phyloP scores from a whole-genome alignment of 2,888 invertebrate genomes.

The Aphrophora alni region DNA sequence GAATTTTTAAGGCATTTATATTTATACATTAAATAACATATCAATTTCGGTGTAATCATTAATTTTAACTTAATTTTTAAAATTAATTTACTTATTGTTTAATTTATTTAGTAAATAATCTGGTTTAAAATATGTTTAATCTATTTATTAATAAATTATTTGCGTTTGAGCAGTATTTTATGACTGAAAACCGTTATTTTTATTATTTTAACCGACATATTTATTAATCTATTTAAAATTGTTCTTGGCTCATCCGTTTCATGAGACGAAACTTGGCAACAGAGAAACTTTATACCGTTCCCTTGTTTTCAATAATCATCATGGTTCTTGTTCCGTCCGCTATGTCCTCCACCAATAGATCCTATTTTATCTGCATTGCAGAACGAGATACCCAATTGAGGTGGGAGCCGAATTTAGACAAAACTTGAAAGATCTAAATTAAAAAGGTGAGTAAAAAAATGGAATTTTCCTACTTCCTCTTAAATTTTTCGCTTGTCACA shows the following conservation, averaged over 20 bases:
- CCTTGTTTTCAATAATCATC: slow-evolving; percentile 40
- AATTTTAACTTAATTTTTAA: too few relatives aligned
- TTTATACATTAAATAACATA: too few relatives aligned
- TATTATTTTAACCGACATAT: too few relatives aligned
- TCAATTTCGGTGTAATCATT: too few relatives aligned
- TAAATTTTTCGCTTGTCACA: slow-evolving; percentile 14
- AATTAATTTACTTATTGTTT: too few relatives aligned
- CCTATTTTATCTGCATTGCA: slow-evolving; percentile 48
- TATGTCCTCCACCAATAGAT: slow-evolving; percentile 48
- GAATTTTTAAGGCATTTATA: too few relatives aligned
- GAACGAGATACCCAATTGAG: slow-evolving; percentile 44
- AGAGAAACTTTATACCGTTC: not conserved
- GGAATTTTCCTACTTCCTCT: slow-evolving; percentile 14
- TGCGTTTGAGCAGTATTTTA: too few relatives aligned
- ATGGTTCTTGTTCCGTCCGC: slow-evolving; percentile 50
- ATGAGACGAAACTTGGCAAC: not conserved
- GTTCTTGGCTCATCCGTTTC: not conserved
- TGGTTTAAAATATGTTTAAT: too few relatives aligned
- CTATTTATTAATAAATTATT: too few relatives aligned
- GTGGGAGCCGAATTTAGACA: slow-evolving; percentile 47
- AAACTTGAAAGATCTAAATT: slow-evolving; percentile 61
- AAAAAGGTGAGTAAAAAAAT: slow-evolving; percentile 56
- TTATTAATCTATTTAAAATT: too few relatives aligned
- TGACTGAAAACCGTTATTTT: too few relatives aligned
- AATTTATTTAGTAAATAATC: too few relatives aligned